Evolutionary conservation across 1,140 invertebrate species (phyloP).

Genomic region (Orchestia grillus): DNA sequence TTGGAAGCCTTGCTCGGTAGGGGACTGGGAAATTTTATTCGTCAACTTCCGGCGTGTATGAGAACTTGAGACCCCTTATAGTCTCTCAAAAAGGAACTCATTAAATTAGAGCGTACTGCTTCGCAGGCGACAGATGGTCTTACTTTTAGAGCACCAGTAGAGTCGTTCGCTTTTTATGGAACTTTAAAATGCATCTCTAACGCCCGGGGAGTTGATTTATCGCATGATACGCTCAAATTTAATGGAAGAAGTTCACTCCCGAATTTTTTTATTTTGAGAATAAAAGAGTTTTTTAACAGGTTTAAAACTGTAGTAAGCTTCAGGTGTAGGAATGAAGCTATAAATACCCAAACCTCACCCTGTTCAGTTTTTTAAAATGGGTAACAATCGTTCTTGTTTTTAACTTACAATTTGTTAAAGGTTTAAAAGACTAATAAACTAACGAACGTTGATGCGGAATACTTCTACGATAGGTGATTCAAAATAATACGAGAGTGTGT

Average conservation of each 20-base stretch:
- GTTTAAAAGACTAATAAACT: no score
- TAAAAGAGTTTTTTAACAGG: neutral
- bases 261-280: neutral
- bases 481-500: no score
- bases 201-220: neutral
- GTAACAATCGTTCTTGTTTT: neutral
- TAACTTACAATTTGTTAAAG: no score
- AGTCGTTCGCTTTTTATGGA: constrained; percentile 26
- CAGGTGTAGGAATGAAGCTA: neutral
- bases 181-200: neutral
- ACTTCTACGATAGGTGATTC: no score
- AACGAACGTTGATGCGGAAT: no score
- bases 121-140: neutral
- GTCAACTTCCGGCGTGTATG: neutral
- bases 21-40: constrained; percentile 5
- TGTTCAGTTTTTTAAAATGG: neutral
- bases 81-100: neutral
- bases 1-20: neutral
- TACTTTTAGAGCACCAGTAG: constrained; percentile 6
- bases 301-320: neutral
- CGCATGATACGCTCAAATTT: neutral
- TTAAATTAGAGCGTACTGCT: constrained; percentile 6
- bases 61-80: constrained; percentile 21
- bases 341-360: neutral
- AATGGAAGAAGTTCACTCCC: neutral